These are phyloP conservation scores for Pseudomugil tenellus DNA, from an alignment of 2,797 vertebrate species.

Conservation along the genomic window DNA sequence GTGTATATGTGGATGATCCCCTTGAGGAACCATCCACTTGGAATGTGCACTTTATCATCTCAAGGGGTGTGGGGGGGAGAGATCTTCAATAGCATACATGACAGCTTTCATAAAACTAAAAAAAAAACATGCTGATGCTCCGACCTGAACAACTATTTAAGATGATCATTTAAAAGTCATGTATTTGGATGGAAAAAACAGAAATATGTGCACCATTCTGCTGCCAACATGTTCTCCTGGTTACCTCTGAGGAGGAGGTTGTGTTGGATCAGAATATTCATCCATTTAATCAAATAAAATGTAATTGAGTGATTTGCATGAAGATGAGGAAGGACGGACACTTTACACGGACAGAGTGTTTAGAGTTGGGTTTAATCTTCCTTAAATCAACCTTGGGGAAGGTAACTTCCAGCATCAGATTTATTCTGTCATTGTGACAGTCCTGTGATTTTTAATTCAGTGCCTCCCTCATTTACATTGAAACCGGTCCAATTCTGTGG, in stretches of 20 bases:
- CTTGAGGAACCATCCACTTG: neutral
- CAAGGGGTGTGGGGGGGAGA: neutral
- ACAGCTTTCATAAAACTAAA: neutral
- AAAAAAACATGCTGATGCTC: neutral
- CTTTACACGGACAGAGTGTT: neutral
- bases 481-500: too few relatives aligned
- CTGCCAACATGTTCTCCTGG: neutral
- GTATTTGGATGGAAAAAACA: neutral
- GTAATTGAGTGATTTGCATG: neutral
- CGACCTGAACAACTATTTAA: neutral
- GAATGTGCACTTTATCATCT: neutral
- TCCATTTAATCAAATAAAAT: neutral
- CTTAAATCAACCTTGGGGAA: neutral
- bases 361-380: neutral
- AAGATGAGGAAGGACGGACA: neutral
- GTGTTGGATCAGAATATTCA: neutral
- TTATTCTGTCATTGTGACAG: neutral
- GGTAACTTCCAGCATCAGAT: neutral
- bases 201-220: neutral
- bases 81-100: neutral
- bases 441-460: too few relatives aligned
- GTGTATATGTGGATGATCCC: too few relatives aligned
- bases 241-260: neutral
- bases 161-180: neutral
- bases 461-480: too few relatives aligned